phyloP scores from a whole-genome alignment of 2,113 vertebrate genomes.

The Meles meles region DNA sequence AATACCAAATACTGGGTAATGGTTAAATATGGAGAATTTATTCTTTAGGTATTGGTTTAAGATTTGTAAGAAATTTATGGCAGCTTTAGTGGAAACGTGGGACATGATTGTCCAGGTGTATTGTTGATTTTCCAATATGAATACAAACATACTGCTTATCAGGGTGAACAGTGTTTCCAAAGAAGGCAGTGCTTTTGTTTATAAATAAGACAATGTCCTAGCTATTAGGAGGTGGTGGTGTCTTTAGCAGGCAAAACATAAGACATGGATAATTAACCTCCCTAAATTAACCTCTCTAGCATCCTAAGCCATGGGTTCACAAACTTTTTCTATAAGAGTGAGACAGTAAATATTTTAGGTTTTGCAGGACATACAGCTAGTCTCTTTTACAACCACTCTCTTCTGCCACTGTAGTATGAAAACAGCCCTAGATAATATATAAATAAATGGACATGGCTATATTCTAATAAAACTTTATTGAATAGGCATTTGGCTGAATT shows the following conservation, averaged over 20 bases:
- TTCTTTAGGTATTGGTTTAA: neutral
- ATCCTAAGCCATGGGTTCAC: neutral
- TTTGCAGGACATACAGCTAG: neutral
- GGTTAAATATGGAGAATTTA: neutral
- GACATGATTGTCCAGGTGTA: neutral
- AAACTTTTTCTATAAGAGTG: neutral
- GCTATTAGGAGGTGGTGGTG: neutral
- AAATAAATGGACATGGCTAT: neutral
- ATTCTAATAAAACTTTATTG: neutral
- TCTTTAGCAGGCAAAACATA: neutral
- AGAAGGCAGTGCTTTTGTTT: neutral
- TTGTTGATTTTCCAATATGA: neutral
- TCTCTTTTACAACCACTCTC: neutral
- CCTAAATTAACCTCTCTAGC: neutral
- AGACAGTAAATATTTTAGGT: neutral
- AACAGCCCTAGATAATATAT: neutral
- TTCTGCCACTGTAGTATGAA: neutral
- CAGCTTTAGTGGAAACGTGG: neutral
- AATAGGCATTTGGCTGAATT: neutral
- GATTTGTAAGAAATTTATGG: neutral
- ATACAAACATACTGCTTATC: neutral
- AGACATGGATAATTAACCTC: neutral
- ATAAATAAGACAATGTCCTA: neutral
- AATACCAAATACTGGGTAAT: neutral
- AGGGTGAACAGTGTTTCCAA: neutral